These are phyloP conservation scores for Archivesica marissinica DNA, from an alignment of 1,140 invertebrate genomes.

Conservation along the genomic window DNA sequence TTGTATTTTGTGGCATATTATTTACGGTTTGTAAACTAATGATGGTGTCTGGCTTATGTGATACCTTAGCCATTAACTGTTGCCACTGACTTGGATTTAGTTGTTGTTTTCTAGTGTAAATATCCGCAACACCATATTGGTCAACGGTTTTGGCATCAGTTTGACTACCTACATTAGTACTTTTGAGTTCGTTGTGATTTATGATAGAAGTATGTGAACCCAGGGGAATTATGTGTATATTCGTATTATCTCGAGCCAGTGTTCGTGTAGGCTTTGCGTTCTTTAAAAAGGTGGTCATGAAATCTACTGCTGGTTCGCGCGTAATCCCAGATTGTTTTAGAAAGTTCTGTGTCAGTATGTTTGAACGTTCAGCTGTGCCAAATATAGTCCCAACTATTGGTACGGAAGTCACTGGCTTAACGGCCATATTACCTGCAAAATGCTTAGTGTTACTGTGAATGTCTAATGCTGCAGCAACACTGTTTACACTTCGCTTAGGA, in stretches of 20 bases:
- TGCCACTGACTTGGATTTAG: conserved; percentile 49
- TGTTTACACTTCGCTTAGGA: background rate
- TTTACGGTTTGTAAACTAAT: background rate
- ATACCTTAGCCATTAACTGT: conserved; percentile 29
- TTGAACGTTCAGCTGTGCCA: conserved; percentile 19
- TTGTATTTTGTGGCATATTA: conserved; percentile 45
- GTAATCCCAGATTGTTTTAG: conserved; percentile 2
- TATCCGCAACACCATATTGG: conserved; percentile 52
- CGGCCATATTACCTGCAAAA: background rate
- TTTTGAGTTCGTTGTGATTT: conserved; percentile 17
- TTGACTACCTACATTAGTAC: conserved; percentile 25
- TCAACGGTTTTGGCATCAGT: conserved; percentile 17
- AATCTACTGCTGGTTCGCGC: conserved; percentile 34
- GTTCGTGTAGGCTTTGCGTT: conserved; percentile 18
- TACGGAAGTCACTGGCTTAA: background rate
- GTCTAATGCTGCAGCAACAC: background rate
- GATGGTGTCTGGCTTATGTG: background rate
- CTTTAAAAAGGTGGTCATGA: conserved; percentile 53
- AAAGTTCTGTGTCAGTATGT: conserved; percentile 4
- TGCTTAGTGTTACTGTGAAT: background rate
- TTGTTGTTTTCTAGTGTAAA: conserved; percentile 43
- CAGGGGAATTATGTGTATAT: conserved; percentile 34
- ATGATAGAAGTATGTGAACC: conserved; percentile 12
- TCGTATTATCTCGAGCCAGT: background rate
- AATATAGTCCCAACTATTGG: conserved; percentile 54